These are phyloP conservation scores for Catharus minimus DNA, from an alignment of 2,113 vertebrate species.

Conservation along the genomic window DNA sequence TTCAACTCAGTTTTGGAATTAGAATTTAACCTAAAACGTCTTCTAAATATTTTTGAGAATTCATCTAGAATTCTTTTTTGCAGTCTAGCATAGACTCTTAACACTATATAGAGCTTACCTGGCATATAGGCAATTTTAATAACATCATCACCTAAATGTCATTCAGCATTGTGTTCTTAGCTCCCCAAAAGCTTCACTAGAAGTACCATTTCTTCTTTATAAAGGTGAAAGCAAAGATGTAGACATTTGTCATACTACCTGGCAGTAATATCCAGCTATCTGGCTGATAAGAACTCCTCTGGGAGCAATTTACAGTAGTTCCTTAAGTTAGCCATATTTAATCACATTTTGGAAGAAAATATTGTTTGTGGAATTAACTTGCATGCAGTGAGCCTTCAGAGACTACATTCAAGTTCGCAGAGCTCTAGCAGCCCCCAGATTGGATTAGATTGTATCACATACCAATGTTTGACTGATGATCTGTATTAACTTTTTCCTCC, in stretches of 20 bases:
- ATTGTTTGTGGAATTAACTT: not conserved
- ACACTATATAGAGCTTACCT: not conserved
- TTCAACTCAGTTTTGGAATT: not conserved
- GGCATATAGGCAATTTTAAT: not conserved
- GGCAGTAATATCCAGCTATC: not conserved
- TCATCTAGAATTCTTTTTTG: not conserved
- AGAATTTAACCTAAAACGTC: not conserved
- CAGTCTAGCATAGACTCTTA: not conserved
- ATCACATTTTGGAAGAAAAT: not conserved
- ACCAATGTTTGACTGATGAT: not conserved
- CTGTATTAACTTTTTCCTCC: slow-evolving; percentile 6
- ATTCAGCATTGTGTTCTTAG: not conserved
- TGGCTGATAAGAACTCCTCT: not conserved
- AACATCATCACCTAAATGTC: not conserved
- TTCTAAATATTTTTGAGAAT: not conserved
- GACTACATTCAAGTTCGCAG: rapidly evolving
- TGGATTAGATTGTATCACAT: not conserved
- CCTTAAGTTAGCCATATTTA: not conserved
- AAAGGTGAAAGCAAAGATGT: not conserved
- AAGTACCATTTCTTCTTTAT: not conserved
- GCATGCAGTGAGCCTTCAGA: not conserved
- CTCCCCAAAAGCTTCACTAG: not conserved
- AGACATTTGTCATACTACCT: not conserved
- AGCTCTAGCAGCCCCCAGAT: not conserved
- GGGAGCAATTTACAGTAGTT: not conserved